A percentile compares a stretch with the other conserved stretches of the same genome.
Conservation (phyloP, 2,113 vertebrate species). For the Chloroceryle aenea region DNA sequence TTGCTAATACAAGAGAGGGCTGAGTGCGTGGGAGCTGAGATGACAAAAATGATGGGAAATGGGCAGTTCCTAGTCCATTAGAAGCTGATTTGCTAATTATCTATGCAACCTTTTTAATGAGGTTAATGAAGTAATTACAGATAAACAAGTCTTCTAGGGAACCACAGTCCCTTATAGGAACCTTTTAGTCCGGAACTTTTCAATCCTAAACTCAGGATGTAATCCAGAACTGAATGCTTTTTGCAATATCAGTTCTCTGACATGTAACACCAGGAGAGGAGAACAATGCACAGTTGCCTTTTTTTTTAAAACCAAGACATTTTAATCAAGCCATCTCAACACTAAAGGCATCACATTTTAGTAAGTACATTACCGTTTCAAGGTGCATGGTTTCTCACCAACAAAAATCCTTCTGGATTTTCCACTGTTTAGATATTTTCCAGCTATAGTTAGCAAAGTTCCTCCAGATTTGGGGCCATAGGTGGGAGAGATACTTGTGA, state of each 20-base stretch:
- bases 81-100: not conserved
- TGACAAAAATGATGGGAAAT: not conserved
- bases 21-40: not conserved
- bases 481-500: conserved; percentile 87
- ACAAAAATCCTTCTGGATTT: conserved; percentile 86
- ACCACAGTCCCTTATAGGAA: not conserved
- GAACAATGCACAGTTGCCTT: accelerated
- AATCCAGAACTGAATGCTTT: not conserved
- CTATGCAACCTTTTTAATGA: not conserved
- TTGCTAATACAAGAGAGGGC: not conserved
- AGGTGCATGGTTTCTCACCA: conserved; percentile 83
- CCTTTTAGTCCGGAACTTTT: not conserved
- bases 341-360: not conserved
- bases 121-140: not conserved
- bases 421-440: conserved; percentile 87
- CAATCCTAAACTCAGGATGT: not conserved
- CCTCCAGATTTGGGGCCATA: conserved; percentile 92
- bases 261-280: not conserved
- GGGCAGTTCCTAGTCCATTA: not conserved
- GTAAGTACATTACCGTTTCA: conserved; percentile 84
- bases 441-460: conserved; percentile 89
- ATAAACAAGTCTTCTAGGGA: not conserved
- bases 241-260: not conserved
- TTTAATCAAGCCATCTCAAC: not conserved
- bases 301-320: not conserved